Evolutionary conservation across 1,140 invertebrate genomes (phyloP).

Genomic region (Yoshiicerus persimilis): DNA sequence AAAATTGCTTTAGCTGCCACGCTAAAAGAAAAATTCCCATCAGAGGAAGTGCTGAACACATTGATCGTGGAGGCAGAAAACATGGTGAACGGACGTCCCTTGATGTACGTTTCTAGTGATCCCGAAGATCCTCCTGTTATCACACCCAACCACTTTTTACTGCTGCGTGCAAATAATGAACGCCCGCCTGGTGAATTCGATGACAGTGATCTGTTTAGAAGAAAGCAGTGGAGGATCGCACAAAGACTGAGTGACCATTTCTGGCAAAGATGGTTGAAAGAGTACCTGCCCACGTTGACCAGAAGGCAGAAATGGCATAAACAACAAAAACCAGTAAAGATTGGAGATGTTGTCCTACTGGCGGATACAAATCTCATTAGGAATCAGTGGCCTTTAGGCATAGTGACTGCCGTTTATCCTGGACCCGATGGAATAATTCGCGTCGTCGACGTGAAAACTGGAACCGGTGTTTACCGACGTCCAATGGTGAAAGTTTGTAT

Average conservation of each 20-base stretch:
- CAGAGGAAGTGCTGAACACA: background rate
- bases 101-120: slow-evolving; percentile 32
- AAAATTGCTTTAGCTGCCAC: background rate
- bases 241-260: slow-evolving; percentile 29
- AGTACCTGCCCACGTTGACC: slow-evolving; percentile 31
- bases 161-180: background rate
- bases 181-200: background rate
- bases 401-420: background rate
- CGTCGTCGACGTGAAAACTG: background rate
- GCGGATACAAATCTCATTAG: background rate
- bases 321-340: background rate
- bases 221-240: slow-evolving; percentile 27
- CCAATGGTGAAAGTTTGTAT: background rate
- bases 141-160: slow-evolving; percentile 44
- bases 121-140: slow-evolving; percentile 33
- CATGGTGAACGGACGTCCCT: background rate
- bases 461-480: background rate
- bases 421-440: slow-evolving; percentile 20
- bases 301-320: slow-evolving; percentile 31
- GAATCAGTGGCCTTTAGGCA: slow-evolving; percentile 1
- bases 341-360: slow-evolving; percentile 23
- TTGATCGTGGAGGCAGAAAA: background rate
- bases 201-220: background rate
- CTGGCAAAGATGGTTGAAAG: slow-evolving; percentile 29
- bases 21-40: background rate